Percentiles rank a stretch among this genome's conserved stretches.
Evolutionary conservation across 2,113 vertebrate genomes (phyloP).

Genomic region (Dasyprocta punctata): DNA sequence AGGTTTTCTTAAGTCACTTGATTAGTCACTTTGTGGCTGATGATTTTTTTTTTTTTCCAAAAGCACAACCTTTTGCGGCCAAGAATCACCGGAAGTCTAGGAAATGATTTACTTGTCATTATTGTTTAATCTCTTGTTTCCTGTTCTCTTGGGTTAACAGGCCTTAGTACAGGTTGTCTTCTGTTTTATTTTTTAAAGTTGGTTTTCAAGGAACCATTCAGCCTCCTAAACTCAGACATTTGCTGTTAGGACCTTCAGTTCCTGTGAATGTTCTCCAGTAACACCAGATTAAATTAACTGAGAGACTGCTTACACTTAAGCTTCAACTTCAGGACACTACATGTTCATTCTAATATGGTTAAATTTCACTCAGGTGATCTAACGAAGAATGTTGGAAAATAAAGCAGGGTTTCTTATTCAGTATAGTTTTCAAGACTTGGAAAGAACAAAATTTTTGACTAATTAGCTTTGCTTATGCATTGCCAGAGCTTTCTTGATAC

Average conservation of each 20-base stretch:
- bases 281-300: conserved; percentile 82
- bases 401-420: background rate
- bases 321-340: conserved; percentile 65
- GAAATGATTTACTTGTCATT: conserved; percentile 89
- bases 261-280: conserved; percentile 78
- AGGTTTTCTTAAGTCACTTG: conserved; percentile 82
- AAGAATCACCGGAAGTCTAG: conserved; percentile 88
- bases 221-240: conserved; percentile 56
- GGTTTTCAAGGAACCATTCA: conserved; percentile 80
- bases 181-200: conserved; percentile 76
- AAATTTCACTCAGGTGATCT: conserved; percentile 39
- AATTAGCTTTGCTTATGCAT: background rate
- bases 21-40: conserved; percentile 85
- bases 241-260: conserved; percentile 13
- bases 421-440: background rate
- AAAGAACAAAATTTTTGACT: background rate
- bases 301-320: conserved; percentile 71
- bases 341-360: conserved; percentile 51
- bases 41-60: conserved; percentile 70
- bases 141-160: conserved; percentile 83
- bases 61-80: conserved; percentile 84
- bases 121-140: conserved; percentile 87
- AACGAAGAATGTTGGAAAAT: background rate
- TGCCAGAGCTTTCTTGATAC: background rate
- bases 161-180: conserved; percentile 82